Evolutionary conservation across 2,888 invertebrate genomes (phyloP).

Genomic region (Fragum fragum): DNA sequence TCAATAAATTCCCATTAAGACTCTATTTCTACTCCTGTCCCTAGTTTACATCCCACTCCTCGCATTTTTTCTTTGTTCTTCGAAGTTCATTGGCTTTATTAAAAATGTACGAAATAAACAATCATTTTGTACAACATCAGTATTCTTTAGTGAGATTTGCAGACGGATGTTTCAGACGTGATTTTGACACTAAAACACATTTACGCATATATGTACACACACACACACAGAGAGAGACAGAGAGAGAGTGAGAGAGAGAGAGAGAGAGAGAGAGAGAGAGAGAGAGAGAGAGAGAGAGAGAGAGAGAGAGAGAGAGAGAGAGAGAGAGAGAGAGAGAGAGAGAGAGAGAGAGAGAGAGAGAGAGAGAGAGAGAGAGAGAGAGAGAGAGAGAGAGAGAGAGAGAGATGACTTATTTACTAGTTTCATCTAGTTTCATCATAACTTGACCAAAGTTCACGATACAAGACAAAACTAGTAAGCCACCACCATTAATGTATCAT

Average conservation of each 20-base stretch:
- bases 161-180: no score
- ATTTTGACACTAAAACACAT: no score
- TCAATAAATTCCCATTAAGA: no score
- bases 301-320: conserved; percentile 1
- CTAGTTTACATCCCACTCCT: no score
- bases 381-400: conserved; percentile 9
- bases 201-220: background rate
- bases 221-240: conserved; percentile 3
- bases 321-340: background rate
- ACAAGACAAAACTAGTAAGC: background rate
- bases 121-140: no score
- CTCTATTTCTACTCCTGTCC: no score
- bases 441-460: background rate
- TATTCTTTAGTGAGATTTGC: no score
- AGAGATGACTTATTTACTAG: no score
- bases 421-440: background rate
- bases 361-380: conserved; percentile 1
- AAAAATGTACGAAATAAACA: no score
- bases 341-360: conserved; percentile 16
- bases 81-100: no score
- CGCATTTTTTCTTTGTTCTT: no score
- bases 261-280: background rate
- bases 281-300: conserved; percentile 1
- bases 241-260: conserved; percentile 6
- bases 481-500: conserved; percentile 21